Evolutionary conservation across 1,140 invertebrate species (phyloP).

Genomic region (Drosophila tropicalis): DNA sequence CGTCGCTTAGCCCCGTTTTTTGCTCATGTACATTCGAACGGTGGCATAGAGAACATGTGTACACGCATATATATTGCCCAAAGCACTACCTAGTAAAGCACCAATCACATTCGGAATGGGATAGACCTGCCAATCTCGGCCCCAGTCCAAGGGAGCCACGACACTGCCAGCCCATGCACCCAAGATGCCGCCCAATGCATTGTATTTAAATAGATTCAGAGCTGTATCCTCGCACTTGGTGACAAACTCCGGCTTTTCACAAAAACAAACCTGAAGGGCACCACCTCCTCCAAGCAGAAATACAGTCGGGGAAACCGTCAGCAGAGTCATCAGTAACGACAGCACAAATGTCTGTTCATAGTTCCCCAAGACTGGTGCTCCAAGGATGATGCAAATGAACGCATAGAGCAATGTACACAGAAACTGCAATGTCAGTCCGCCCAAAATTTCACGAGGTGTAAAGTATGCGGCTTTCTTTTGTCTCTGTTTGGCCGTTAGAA

Average conservation of each 20-base stretch:
- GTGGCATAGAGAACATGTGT: constrained; percentile 75
- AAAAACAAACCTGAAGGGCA: constrained; percentile 77
- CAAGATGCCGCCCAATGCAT: constrained; percentile 85
- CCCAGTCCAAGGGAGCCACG: constrained; percentile 93
- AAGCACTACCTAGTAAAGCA: constrained; percentile 85
- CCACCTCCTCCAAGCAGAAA: constrained; percentile 77
- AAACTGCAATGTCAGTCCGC: constrained; percentile 72
- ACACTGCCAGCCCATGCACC: constrained; percentile 91
- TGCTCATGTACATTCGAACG: constrained; percentile 76
- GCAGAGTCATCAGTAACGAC: constrained; percentile 70
- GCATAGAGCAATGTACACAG: constrained; percentile 74
- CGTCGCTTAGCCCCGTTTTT: constrained; percentile 62
- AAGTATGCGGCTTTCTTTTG: constrained; percentile 75
- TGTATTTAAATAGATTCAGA: constrained; percentile 83
- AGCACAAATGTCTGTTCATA: constrained; percentile 81
- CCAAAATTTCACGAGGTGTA: constrained; percentile 63
- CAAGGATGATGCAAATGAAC: constrained; percentile 81
- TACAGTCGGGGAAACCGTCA: constrained; percentile 78
- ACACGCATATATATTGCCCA: constrained; percentile 83
- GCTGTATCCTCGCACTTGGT: constrained; percentile 78
- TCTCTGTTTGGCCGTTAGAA: constrained; percentile 64
- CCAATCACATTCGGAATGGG: constrained; percentile 88
- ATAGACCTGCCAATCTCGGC: constrained; percentile 91
- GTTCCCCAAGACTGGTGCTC: constrained; percentile 77
- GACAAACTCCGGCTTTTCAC: constrained; percentile 77